These are phyloP conservation scores for Ormyrus pomaceus DNA, from an alignment of 2,888 invertebrate genomes.

Conservation along the genomic window DNA sequence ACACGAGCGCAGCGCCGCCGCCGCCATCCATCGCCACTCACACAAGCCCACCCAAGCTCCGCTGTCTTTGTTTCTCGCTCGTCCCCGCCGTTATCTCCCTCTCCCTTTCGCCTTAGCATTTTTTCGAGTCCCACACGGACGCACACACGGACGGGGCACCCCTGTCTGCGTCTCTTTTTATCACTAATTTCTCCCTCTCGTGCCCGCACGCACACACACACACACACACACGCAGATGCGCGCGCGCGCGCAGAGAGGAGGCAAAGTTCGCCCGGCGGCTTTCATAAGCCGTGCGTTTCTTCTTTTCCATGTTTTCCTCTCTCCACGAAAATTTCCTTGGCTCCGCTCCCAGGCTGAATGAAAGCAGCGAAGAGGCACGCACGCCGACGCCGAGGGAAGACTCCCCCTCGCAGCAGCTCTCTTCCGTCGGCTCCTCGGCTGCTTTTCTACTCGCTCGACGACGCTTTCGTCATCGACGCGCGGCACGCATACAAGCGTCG, in stretches of 20 bases:
- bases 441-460: background rate
- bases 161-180: too few relatives aligned
- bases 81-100: background rate
- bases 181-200: background rate
- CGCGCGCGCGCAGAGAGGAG: background rate
- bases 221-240: background rate
- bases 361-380: background rate
- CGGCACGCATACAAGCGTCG: background rate
- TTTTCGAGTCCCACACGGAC: too few relatives aligned
- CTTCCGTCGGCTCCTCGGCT: too few relatives aligned
- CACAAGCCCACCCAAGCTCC: background rate
- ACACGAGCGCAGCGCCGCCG: conserved; percentile 62
- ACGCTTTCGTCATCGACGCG: background rate
- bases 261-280: background rate
- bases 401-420: background rate
- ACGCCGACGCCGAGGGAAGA: background rate
- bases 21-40: conserved; percentile 44
- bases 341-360: background rate
- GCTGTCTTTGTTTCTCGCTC: conserved; percentile 11
- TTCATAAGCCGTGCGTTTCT: background rate
- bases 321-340: conserved; percentile 3
- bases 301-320: background rate
- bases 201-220: conserved; percentile 1
- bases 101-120: background rate
- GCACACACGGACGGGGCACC: too few relatives aligned